Evolutionary conservation across 2,113 vertebrate species (phyloP).

Genomic region (Misgurnus mizolepis): DNA sequence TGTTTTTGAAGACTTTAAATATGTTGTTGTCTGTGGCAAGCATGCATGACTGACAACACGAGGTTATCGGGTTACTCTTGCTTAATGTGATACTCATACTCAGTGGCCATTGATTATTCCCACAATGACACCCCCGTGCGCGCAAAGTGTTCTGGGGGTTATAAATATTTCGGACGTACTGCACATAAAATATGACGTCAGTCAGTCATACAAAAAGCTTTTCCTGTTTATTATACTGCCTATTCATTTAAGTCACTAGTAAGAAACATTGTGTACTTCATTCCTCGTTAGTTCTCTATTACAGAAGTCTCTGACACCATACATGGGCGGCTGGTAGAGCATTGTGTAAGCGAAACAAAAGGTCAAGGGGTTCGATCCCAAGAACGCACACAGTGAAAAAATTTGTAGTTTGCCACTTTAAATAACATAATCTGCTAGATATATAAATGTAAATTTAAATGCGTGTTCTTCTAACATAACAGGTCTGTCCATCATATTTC

Average conservation of each 20-base stretch:
- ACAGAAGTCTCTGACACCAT: background rate
- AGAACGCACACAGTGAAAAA: no score
- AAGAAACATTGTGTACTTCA: no score
- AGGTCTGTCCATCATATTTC: background rate
- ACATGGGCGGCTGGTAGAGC: background rate
- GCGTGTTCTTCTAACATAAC: no score
- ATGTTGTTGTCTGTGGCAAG: background rate
- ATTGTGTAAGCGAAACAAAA: no score
- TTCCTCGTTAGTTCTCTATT: background rate
- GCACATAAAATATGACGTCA: no score
- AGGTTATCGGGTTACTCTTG: slow-evolving; percentile 21
- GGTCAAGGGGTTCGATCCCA: no score
- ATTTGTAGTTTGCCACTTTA: no score
- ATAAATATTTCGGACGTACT: background rate
- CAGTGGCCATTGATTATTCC: slow-evolving; percentile 10
- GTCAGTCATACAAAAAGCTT: no score
- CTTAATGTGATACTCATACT: slow-evolving; percentile 27
- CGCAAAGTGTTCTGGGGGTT: background rate
- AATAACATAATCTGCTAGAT: no score
- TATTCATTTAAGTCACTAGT: no score
- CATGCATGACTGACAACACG: slow-evolving; percentile 32
- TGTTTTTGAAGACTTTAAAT: slow-evolving; percentile 26
- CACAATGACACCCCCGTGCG: background rate
- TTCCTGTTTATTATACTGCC: no score
- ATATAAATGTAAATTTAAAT: no score